A percentile compares a stretch with the other conserved stretches of the same genome.
These are phyloP conservation scores for Elgaria multicarinata DNA, from an alignment of 2,113 vertebrate species.

Conservation along the genomic window DNA sequence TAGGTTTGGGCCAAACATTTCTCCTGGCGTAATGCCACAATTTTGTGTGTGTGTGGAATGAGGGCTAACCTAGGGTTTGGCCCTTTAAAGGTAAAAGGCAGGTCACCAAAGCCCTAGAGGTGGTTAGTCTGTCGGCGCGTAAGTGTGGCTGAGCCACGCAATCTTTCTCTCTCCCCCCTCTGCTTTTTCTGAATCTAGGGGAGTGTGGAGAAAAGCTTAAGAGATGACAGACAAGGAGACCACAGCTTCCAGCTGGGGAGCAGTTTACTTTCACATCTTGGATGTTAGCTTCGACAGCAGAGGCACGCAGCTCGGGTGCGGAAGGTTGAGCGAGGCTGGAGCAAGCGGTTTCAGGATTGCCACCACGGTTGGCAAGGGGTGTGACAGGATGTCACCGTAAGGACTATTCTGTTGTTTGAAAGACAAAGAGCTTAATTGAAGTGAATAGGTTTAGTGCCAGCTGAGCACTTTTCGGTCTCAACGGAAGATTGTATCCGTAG, in stretches of 20 bases:
- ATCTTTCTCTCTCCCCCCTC: neutral
- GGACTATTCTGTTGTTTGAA: slow-evolving; percentile 35
- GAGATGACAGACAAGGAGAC: slow-evolving; percentile 45
- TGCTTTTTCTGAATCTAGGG: slow-evolving; percentile 27
- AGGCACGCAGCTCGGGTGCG: neutral
- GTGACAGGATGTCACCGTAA: neutral
- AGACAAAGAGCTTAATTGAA: slow-evolving; percentile 40
- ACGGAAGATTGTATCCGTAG: neutral
- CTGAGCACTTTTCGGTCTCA: slow-evolving; percentile 8
- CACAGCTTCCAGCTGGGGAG: slow-evolving; percentile 29
- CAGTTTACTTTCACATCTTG: slow-evolving; percentile 38
- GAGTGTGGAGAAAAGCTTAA: slow-evolving; percentile 32
- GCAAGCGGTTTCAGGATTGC: neutral
- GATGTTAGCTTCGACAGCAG: slow-evolving; percentile 38
- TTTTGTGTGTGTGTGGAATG: neutral
- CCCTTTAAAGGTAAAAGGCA: neutral
- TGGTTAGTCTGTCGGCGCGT: neutral
- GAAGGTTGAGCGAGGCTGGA: slow-evolving; percentile 14
- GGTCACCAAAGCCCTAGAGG: neutral
- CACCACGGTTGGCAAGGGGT: slow-evolving; percentile 15
- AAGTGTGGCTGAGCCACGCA: slow-evolving; percentile 23
- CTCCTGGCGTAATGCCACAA: neutral
- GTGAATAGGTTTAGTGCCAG: neutral
- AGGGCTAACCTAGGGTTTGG: neutral
- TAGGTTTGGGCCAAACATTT: slow-evolving; percentile 9